Percentiles rank a stretch among this genome's conserved stretches.
Evolutionary conservation across 1,140 invertebrate species (phyloP).

Genomic region (Papilio machaon): DNA sequence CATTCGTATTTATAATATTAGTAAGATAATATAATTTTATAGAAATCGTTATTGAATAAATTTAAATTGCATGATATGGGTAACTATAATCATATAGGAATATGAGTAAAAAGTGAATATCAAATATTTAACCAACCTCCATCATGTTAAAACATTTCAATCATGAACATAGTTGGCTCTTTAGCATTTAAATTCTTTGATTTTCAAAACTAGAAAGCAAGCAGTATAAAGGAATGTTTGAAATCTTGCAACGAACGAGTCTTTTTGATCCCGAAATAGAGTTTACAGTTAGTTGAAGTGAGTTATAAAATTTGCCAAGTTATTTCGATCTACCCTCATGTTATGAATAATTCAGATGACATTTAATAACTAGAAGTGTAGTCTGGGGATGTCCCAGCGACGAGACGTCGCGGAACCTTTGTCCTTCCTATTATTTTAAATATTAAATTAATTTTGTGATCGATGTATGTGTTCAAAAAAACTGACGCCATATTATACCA

Average conservation of each 20-base stretch:
- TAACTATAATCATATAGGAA: no score
- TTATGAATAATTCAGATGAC: slow-evolving; percentile 79
- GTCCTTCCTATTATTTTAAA: slow-evolving; percentile 32
- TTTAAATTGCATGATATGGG: no score
- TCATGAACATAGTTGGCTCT: slow-evolving; percentile 59
- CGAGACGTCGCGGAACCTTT: slow-evolving; percentile 45
- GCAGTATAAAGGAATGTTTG: slow-evolving; percentile 56
- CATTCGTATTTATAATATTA: no score
- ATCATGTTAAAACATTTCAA: slow-evolving; percentile 51
- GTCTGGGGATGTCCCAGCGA: slow-evolving; percentile 53
- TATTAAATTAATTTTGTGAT: slow-evolving; percentile 31
- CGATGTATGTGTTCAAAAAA: slow-evolving; percentile 2
- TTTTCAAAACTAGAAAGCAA: slow-evolving; percentile 60
- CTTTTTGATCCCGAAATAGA: slow-evolving; percentile 59
- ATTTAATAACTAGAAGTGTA: slow-evolving; percentile 78
- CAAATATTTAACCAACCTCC: neutral
- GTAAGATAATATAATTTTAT: no score
- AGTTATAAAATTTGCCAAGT: slow-evolving; percentile 64
- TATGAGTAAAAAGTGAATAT: neutral
- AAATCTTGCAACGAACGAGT: slow-evolving; percentile 53
- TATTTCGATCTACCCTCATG: slow-evolving; percentile 75
- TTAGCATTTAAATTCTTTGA: slow-evolving; percentile 66
- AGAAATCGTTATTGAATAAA: no score
- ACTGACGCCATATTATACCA: neutral
- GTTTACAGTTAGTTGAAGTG: slow-evolving; percentile 62